Conservation (phyloP, 2,888 invertebrate species). For the Agrenia bidenticulata region DNA sequence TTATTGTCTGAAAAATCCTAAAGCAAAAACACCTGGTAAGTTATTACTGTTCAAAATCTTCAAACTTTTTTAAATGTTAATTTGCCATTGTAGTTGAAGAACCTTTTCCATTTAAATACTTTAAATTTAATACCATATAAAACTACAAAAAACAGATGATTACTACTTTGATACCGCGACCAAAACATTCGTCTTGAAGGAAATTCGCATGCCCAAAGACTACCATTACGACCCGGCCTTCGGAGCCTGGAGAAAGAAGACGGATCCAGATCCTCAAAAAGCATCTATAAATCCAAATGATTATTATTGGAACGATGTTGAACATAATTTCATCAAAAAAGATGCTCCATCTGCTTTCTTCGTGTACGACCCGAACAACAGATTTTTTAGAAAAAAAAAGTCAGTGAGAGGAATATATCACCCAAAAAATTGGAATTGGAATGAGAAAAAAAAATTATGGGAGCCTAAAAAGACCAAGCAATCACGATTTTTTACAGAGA, state of each 20-base stretch:
- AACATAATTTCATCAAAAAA: conserved; percentile 25
- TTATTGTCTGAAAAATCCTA: conserved; percentile 1
- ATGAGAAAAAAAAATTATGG: conserved; percentile 28
- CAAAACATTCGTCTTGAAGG: conserved; percentile 19
- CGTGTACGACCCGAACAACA: conserved; percentile 31
- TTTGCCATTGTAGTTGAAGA: too few species aligned
- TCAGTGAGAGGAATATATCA: conserved; percentile 28
- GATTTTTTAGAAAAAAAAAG: conserved; percentile 34
- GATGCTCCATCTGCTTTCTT: conserved; percentile 37
- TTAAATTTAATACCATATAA: too few species aligned
- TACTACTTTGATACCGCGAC: conserved; percentile 29
- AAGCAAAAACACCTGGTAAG: conserved; percentile 3
- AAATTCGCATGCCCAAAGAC: not conserved
- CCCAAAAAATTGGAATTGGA: conserved; percentile 36
- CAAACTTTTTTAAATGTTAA: too few species aligned
- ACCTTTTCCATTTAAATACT: too few species aligned
- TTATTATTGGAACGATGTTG: conserved; percentile 35
- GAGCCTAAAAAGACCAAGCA: conserved; percentile 19
- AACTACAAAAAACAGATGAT: conserved; percentile 36
- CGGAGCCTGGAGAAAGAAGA: conserved; percentile 24
- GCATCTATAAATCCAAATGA: conserved; percentile 20
- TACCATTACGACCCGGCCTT: conserved; percentile 19
- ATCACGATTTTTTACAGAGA: conserved; percentile 18
- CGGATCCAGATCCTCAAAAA: not conserved
- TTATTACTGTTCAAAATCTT: too few species aligned